Conservation (phyloP, 2,888 invertebrate species). For the Sepioteuthis lessoniana region DNA sequence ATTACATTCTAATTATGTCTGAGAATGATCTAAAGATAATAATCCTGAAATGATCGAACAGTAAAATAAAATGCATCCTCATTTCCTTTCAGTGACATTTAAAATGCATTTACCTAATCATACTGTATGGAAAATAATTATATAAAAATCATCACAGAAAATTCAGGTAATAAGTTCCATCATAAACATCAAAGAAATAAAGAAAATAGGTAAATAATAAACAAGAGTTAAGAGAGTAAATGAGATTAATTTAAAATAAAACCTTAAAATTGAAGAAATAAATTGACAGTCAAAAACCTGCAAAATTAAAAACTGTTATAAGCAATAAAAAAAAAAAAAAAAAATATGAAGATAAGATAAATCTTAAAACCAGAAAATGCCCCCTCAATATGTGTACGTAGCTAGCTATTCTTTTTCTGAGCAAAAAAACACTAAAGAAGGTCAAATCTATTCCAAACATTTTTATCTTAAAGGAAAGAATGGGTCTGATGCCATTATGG, state of each 20-base stretch:
- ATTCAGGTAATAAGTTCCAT: too few species aligned
- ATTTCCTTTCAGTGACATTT: not conserved
- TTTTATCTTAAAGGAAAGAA: not conserved
- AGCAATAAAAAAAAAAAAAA: too few species aligned
- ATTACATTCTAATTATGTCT: not conserved
- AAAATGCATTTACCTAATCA: not conserved
- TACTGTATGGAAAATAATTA: not conserved
- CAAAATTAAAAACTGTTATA: too few species aligned
- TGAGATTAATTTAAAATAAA: too few species aligned
- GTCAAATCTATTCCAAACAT: not conserved
- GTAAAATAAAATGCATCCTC: not conserved
- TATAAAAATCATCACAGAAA: not conserved
- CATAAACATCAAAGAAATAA: too few species aligned
- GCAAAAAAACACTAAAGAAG: not conserved
- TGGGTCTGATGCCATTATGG: not conserved
- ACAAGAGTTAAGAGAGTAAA: too few species aligned
- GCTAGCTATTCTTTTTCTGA: not conserved
- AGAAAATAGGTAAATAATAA: too few species aligned
- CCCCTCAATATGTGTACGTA: too few species aligned
- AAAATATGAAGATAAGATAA: too few species aligned
- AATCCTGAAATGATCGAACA: not conserved
- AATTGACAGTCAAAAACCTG: too few species aligned
- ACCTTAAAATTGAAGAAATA: too few species aligned
- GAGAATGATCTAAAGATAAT: not conserved
- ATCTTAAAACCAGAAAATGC: too few species aligned